These are phyloP conservation scores for Watsonalla cultraria DNA, from an alignment of 2,888 invertebrate genomes.

Conservation along the genomic window DNA sequence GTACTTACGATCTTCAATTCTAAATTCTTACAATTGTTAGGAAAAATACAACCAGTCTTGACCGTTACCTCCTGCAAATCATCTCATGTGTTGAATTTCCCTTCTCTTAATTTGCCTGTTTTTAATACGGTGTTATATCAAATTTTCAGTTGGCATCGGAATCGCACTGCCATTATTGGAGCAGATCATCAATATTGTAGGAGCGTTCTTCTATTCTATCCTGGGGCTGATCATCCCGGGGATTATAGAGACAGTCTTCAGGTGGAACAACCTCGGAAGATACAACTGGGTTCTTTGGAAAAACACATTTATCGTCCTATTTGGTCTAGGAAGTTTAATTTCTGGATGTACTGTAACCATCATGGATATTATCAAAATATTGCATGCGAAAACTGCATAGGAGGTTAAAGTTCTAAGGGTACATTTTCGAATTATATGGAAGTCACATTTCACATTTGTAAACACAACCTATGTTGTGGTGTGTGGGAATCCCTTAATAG, in stretches of 20 bases:
- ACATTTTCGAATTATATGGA: no score
- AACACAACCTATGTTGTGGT: no score
- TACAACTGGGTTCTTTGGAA: conserved; percentile 85
- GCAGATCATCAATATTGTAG: conserved; percentile 70
- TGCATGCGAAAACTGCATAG: conserved; percentile 66
- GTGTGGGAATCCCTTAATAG: no score
- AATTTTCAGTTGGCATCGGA: conserved; percentile 59
- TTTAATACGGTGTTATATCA: conserved; percentile 2
- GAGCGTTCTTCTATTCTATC: conserved; percentile 81
- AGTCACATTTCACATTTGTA: no score
- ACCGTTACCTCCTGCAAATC: no score
- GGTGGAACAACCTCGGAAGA: conserved; percentile 83
- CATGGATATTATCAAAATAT: conserved; percentile 54
- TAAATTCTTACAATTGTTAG: no score
- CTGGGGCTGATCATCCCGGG: conserved; percentile 87
- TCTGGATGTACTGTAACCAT: conserved; percentile 79
- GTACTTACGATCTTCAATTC: no score
- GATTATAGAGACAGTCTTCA: conserved; percentile 84
- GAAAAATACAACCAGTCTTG: no score
- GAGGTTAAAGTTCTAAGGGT: not conserved
- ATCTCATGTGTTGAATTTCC: not conserved
- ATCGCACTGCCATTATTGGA: conserved; percentile 70
- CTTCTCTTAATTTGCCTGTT: not conserved
- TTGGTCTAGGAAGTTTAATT: conserved; percentile 81
- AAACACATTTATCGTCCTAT: conserved; percentile 78